Percentiles rank a stretch among this genome's conserved stretches.
Evolutionary conservation across 2,797 vertebrate genomes (phyloP).

Genomic region (Trichosurus vulpecula): DNA sequence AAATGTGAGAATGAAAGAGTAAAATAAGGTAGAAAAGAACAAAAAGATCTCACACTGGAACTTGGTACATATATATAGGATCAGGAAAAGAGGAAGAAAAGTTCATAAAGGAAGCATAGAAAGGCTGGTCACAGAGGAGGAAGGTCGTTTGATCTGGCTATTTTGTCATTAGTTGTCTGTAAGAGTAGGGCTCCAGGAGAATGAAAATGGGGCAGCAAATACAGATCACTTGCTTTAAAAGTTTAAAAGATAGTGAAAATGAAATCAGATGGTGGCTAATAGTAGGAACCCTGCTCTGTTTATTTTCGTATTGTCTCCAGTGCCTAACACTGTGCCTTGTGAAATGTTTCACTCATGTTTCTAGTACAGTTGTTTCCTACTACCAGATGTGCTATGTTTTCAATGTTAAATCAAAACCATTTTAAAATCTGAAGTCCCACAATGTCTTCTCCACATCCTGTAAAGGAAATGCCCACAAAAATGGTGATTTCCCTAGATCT

Average conservation of each 20-base stretch:
- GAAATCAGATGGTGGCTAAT: not conserved
- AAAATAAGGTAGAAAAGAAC: not conserved
- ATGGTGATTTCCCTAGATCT: not conserved
- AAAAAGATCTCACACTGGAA: not conserved
- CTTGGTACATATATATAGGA: not conserved
- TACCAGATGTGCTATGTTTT: constrained; percentile 44
- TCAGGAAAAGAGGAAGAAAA: not conserved
- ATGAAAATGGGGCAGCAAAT: not conserved
- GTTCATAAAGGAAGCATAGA: not conserved
- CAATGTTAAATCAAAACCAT: constrained; percentile 8
- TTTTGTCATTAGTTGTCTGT: not conserved
- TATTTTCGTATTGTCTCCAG: not conserved
- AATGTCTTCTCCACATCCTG: constrained; percentile 3
- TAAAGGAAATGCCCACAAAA: constrained; percentile 43
- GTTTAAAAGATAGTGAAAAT: not conserved
- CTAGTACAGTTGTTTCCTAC: not conserved
- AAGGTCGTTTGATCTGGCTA: not conserved
- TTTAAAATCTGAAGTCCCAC: constrained; percentile 31
- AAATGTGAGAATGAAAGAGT: not conserved
- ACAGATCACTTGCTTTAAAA: not conserved
- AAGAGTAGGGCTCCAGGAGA: not conserved
- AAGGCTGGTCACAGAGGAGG: not conserved
- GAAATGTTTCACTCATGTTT: constrained; percentile 39
- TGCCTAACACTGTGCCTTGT: not conserved
- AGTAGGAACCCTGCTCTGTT: not conserved